These are phyloP conservation scores for Busseola fusca DNA, from an alignment of 2,888 invertebrate species.

Conservation along the genomic window DNA sequence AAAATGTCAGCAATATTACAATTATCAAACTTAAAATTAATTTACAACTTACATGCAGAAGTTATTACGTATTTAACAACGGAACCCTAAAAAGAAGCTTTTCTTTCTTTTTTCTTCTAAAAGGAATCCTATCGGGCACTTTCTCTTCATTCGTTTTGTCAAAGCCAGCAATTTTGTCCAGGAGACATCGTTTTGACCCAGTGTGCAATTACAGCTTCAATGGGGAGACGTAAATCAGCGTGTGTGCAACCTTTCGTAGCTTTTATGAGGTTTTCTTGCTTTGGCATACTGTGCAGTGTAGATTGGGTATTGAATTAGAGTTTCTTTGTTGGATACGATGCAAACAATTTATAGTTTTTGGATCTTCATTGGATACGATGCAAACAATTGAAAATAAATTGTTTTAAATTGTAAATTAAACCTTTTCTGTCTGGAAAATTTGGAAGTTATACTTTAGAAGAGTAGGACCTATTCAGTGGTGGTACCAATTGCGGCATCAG, in stretches of 20 bases:
- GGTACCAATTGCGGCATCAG: too few species aligned
- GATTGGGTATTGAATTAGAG: slow-evolving; percentile 26
- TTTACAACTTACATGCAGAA: too few species aligned
- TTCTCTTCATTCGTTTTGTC: slow-evolving; percentile 69
- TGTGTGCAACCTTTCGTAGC: slow-evolving; percentile 54
- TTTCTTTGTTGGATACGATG: neutral
- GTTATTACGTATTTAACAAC: neutral
- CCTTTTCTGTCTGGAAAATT: neutral
- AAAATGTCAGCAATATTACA: too few species aligned
- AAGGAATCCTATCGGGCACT: slow-evolving; percentile 69
- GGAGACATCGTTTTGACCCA: slow-evolving; percentile 69
- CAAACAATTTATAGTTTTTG: slow-evolving; percentile 12
- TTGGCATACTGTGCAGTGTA: slow-evolving; percentile 34
- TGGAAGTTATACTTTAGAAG: too few species aligned
- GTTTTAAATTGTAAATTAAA: too few species aligned
- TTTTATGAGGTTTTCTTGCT: slow-evolving; percentile 53
- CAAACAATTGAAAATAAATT: too few species aligned
- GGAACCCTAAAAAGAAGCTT: slow-evolving; percentile 24
- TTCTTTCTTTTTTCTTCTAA: slow-evolving; percentile 58
- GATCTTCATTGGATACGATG: too few species aligned
- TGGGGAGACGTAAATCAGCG: slow-evolving; percentile 71
- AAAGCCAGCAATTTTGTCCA: slow-evolving; percentile 66
- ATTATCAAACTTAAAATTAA: too few species aligned
- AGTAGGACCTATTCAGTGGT: too few species aligned
- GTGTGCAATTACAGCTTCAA: slow-evolving; percentile 74